These are phyloP conservation scores for Periparus ater DNA, from an alignment of 2,797 vertebrate genomes.

Conservation along the genomic window DNA sequence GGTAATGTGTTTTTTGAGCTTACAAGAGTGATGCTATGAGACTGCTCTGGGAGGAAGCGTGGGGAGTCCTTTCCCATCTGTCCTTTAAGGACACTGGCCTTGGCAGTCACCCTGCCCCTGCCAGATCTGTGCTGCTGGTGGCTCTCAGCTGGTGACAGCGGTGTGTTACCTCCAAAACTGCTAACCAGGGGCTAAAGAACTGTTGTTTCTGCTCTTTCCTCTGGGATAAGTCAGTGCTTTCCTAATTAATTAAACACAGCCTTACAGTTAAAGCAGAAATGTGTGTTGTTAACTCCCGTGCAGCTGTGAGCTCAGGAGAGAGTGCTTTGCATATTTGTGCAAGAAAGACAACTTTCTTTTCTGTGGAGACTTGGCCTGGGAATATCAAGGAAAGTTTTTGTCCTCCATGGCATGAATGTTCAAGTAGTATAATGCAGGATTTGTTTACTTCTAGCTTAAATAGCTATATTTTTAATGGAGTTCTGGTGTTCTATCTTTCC, in stretches of 20 bases:
- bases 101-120: background rate
- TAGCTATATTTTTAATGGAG: background rate
- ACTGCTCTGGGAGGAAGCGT: background rate
- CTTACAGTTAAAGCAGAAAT: background rate
- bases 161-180: background rate
- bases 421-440: background rate
- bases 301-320: background rate
- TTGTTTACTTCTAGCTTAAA: background rate
- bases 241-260: background rate
- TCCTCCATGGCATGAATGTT: background rate
- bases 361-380: background rate
- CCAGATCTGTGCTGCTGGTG: background rate
- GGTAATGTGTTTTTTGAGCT: constrained; percentile 3
- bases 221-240: background rate
- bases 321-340: background rate
- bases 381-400: background rate
- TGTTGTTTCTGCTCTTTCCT: background rate
- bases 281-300: background rate
- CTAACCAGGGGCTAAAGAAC: accelerated
- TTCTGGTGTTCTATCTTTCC: background rate
- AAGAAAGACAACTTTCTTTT: background rate
- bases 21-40: background rate
- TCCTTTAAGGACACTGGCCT: background rate
- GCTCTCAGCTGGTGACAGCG: accelerated
- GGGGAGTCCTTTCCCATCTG: background rate